phyloP scores from a whole-genome alignment of 2,797 vertebrate species.

The Tapera naevia region DNA sequence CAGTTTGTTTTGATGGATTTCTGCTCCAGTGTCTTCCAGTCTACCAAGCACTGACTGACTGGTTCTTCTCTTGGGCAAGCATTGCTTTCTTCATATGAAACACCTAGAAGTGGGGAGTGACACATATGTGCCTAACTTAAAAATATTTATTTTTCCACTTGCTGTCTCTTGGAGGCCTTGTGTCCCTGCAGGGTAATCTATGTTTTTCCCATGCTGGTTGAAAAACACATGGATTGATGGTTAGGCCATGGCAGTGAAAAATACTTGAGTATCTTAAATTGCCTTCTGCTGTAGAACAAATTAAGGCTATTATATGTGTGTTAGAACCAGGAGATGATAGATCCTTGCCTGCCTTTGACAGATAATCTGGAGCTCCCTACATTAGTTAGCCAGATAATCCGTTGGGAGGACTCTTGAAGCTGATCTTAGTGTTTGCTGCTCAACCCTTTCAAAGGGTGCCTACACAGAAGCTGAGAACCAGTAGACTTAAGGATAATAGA shows the following conservation, averaged over 20 bases:
- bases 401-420: not conserved
- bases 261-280: conserved; percentile 26
- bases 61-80: not conserved
- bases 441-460: not conserved
- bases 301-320: not conserved
- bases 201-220: not conserved
- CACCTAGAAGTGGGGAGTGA: not conserved
- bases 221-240: not conserved
- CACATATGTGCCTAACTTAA: not conserved
- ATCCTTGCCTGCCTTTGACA: not conserved
- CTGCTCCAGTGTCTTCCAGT: not conserved
- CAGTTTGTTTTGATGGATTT: not conserved
- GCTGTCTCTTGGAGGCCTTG: not conserved
- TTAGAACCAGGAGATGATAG: not conserved
- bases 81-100: not conserved
- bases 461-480: not conserved
- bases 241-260: not conserved
- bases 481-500: not conserved
- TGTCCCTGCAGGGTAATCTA: not conserved
- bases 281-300: conserved; percentile 28
- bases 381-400: not conserved
- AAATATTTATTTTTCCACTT: not conserved
- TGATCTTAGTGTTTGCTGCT: not conserved
- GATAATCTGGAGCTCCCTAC: not conserved
- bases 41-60: not conserved